These are phyloP conservation scores for Charaxes varanes DNA, from an alignment of 1,140 invertebrate genomes.

Conservation along the genomic window DNA sequence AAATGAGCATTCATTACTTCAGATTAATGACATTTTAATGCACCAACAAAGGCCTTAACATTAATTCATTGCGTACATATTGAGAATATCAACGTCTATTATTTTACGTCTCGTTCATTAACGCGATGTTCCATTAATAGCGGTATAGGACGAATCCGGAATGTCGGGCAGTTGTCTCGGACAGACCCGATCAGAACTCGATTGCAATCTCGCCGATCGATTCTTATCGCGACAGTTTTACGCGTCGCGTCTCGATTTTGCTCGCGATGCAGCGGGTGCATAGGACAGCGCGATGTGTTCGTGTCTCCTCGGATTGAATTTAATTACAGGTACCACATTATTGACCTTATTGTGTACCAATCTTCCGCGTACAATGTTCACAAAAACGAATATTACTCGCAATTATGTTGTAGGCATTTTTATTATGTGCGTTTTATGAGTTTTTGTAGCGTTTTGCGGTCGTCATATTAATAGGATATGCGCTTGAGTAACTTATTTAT, in stretches of 20 bases:
- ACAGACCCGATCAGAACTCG: constrained; percentile 33
- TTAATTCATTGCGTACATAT: too few species aligned
- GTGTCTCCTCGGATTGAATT: constrained; percentile 22
- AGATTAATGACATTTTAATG: too few species aligned
- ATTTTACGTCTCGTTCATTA: constrained; percentile 21
- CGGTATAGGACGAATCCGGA: constrained; percentile 25
- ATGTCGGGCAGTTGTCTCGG: constrained; percentile 48
- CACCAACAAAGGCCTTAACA: too few species aligned
- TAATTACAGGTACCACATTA: constrained; percentile 20
- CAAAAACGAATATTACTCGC: constrained; percentile 3
- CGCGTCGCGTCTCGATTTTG: constrained; percentile 52
- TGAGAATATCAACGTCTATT: too few species aligned
- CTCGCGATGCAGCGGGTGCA: constrained; percentile 37
- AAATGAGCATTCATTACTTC: too few species aligned
- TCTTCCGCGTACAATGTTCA: neutral
- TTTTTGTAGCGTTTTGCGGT: constrained; percentile 24
- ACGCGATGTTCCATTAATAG: constrained; percentile 22
- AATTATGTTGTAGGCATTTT: constrained; percentile 2
- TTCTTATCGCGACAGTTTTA: constrained; percentile 67
- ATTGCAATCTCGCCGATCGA: constrained; percentile 55
- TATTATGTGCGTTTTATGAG: neutral
- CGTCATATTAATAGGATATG: too few species aligned
- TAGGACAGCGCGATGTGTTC: constrained; percentile 24
- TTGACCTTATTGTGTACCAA: constrained; percentile 1
- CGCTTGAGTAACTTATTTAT: too few species aligned